Evolutionary conservation across 2,797 vertebrate genomes (phyloP).

Genomic region (Microchirus variegatus): DNA sequence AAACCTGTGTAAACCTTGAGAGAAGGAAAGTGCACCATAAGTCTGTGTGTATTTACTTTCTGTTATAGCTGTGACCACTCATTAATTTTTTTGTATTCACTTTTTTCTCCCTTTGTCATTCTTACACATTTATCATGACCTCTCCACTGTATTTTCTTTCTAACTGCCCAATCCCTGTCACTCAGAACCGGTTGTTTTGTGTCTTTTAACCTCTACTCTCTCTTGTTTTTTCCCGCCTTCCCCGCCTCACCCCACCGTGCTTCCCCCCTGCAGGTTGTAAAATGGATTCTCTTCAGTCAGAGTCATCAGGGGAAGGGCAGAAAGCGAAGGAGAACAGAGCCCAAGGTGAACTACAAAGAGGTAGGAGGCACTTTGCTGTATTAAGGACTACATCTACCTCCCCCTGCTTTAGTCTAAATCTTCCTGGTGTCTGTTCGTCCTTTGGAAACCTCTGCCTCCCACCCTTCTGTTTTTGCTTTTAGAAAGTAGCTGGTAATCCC

Average conservation of each 20-base stretch:
- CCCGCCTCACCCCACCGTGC: conserved; percentile 18
- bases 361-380: conserved; percentile 80
- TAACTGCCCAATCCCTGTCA: conserved; percentile 21
- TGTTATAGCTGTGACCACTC: conserved; percentile 51
- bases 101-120: conserved; percentile 13
- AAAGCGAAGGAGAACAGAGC: conserved; percentile 84
- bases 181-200: conserved; percentile 41
- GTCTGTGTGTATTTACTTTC: conserved; percentile 68
- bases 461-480: neutral
- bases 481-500: conserved; percentile 17
- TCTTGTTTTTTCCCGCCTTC: conserved; percentile 59
- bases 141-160: conserved; percentile 6
- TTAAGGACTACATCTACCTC: conserved; percentile 45
- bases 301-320: conserved; percentile 83
- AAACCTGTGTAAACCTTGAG: conserved; percentile 50
- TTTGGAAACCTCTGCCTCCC: conserved; percentile 18
- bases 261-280: conserved; percentile 85
- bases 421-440: conserved; percentile 7
- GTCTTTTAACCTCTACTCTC: conserved; percentile 23
- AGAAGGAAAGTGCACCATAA: conserved; percentile 54
- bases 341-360: conserved; percentile 87
- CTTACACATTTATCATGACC: conserved; percentile 33
- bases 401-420: conserved; percentile 16
- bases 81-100: neutral
- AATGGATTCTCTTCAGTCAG: conserved; percentile 89